Base-by-base conservation (phyloP, 2,888 invertebrate species). In the Crossocerus cetratus region DNA sequence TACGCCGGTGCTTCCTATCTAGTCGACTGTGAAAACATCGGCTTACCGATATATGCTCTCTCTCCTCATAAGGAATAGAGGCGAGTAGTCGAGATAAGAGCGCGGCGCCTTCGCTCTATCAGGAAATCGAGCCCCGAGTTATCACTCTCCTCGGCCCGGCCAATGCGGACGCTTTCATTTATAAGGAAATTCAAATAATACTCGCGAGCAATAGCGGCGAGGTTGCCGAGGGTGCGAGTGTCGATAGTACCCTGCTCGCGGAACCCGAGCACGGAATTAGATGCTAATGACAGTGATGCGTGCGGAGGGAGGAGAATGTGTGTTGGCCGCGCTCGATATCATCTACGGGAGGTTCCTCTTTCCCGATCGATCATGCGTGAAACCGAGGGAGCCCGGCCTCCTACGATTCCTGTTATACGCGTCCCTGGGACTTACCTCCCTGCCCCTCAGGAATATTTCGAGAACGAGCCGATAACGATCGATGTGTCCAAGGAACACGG, bases 401-500 rank as follows among this genome's bases (percentile, higher is more conserved):
- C 66, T 74, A n/a, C n/a, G n/a, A n/a, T 70, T 74, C 80, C 76
- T 75, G 83, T 81, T 82, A 80, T 67, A 64, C 56, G 69, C 74
- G 70, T 73, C 54, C 69, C 72, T 76, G 71, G 32, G 72, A 69
- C 69, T 69, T 56, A 70, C 78, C 66, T 66, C 11, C 54, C 63
- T 74, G 71, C 76, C 77, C 78, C 69, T 42, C 61, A 78, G 82
- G 78, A 82, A 74, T 78, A 80, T 82, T 82, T 82, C 74, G 74
- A 74, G 77, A 81, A 76, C 78, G 72, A 76, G 72, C 59, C 75
- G 82, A 82, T 82, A 82, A 82, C 77, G 76, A 83, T 83, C 83
- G 32, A 32, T 80, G 71, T 78, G 74, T 70, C 65, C 69, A 74
- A 69, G 74, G 76, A 32, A 32, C 74, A 78, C 72, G 74, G 69